Base-by-base conservation (phyloP, 2,797 vertebrate species). In the Sebastiscus tertius region DNA sequence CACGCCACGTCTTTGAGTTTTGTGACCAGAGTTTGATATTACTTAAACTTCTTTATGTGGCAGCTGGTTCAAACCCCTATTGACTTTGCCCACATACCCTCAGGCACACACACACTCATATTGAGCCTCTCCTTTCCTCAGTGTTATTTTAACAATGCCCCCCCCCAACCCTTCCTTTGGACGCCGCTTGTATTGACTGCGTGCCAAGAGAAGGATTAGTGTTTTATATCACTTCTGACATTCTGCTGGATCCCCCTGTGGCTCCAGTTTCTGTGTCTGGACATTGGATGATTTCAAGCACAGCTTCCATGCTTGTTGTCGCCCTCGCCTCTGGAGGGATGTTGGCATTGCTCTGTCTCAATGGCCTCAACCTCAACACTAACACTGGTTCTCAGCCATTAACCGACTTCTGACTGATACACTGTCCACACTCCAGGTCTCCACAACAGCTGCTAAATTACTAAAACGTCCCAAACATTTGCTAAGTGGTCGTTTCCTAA, bases 171-270 rank as follows among this genome's bases (percentile, higher is more conserved):
- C 81, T 86, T 85, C 81, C 77, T 87, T 78, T 77, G 81, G 77
- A 82, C 62, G 36, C 61, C 42, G 62, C 82, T 79, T 79, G 79
- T 90, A 86, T 83, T 77, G 91, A 80, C 88, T 62, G 22, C 73
- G 83, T 90, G 93, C 94, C 93, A 94, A 84, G 72, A 91, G 84
- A 77, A 87, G 87, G 95, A 95, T 95, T 95, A 95, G 94, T 92
- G 89, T 94, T 95, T 94, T 90, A 93, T 94, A 93, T 94, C 91
- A 94, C 94, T 95, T 90, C 86, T 94, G 91, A 94, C 92, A 92
- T 94, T 91, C 87, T 90, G 85, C 78, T 82, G 87, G 85, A 87
- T 89, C 85, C 82, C 84, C 86, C 22, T 24, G 70, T 87, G 88
- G 89, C 91, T 93, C 90, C 81, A 82, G 90, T 94, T 94, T 93